Evolutionary conservation across 2,888 invertebrate species (phyloP).

Genomic region (Harmothoe impar): DNA sequence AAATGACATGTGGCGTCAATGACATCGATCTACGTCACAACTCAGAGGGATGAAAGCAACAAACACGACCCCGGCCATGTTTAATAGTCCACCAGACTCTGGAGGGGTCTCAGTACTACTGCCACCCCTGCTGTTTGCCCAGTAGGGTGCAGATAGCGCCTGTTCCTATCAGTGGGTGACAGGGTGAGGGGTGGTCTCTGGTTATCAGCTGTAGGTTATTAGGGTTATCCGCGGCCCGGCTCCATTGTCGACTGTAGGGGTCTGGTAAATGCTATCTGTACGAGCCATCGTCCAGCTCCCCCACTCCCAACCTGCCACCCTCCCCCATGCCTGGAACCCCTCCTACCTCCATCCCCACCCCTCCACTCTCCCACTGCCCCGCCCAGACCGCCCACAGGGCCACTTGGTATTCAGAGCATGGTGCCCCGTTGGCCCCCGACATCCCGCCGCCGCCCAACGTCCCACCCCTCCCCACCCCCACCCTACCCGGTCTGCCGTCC

Average conservation of each 20-base stretch:
- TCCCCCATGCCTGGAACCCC: background rate
- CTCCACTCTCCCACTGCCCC: background rate
- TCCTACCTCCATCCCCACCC: background rate
- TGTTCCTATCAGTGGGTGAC: background rate
- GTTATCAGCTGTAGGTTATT: conserved; percentile 44
- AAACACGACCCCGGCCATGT: conserved; percentile 2
- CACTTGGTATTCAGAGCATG: conserved; percentile 60
- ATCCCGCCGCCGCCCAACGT: background rate
- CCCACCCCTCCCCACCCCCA: background rate
- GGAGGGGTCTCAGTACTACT: background rate
- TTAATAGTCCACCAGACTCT: background rate
- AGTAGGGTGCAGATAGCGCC: background rate
- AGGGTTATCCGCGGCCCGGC: conserved; percentile 25
- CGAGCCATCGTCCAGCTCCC: background rate
- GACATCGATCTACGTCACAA: background rate
- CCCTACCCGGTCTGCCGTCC: background rate
- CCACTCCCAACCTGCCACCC: background rate
- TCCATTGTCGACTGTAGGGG: conserved; percentile 11
- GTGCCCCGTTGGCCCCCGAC: conserved; percentile 21
- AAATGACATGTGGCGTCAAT: conserved; percentile 46
- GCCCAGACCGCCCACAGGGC: conserved; percentile 7
- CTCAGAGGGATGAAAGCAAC: conserved; percentile 25
- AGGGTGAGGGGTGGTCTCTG: background rate
- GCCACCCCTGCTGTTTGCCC: background rate
- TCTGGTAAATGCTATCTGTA: conserved; percentile 41